Percentiles rank a stretch among this genome's conserved stretches.
phyloP scores from a whole-genome alignment of 1,140 invertebrate genomes.

The Atta colombica region DNA sequence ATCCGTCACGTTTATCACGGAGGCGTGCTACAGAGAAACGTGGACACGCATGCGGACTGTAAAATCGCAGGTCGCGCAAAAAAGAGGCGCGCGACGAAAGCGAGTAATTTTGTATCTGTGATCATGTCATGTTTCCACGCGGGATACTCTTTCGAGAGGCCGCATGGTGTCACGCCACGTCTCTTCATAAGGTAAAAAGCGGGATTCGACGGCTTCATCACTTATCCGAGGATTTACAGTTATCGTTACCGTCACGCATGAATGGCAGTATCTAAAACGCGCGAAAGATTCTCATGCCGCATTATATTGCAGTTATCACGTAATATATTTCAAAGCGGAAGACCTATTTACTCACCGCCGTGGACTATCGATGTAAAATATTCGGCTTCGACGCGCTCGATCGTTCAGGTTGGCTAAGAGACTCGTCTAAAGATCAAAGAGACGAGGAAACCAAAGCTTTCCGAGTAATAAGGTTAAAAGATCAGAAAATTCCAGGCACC shows the following conservation, averaged over 20 bases:
- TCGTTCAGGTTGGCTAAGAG: conserved; percentile 73
- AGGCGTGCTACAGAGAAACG: conserved; percentile 55
- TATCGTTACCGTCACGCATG: conserved; percentile 41
- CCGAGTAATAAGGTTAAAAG: conserved; percentile 61
- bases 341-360: conserved; percentile 10
- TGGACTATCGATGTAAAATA: conserved; percentile 67
- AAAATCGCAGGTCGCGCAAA: conserved; percentile 63
- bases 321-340: neutral
- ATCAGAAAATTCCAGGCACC: conserved; percentile 64
- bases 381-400: conserved; percentile 52
- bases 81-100: conserved; percentile 69
- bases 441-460: conserved; percentile 73
- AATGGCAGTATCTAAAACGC: conserved; percentile 14
- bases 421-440: conserved; percentile 80
- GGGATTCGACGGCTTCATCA: conserved; percentile 1
- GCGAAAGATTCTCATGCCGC: neutral
- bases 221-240: conserved; percentile 28
- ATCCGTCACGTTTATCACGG: conserved; percentile 66
- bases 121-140: conserved; percentile 42
- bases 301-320: neutral
- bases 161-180: conserved; percentile 34
- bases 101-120: conserved; percentile 69
- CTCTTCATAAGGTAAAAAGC: neutral
- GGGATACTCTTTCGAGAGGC: conserved; percentile 25
- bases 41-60: conserved; percentile 61